phyloP scores from a whole-genome alignment of 2,888 invertebrate species.

The Plutella xylostella region DNA sequence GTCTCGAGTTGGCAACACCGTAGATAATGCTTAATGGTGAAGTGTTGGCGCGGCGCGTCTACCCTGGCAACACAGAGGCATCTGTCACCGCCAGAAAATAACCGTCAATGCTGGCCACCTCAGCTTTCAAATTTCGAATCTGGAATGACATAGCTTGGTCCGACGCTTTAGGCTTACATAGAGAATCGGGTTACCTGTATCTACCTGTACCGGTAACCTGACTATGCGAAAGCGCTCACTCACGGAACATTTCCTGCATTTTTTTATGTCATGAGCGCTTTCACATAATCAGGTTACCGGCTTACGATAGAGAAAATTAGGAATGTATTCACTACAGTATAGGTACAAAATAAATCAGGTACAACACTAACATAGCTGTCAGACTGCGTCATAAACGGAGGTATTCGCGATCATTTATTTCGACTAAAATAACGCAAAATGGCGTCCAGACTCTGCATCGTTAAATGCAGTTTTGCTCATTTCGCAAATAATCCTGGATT shows the following conservation, averaged over 20 bases:
- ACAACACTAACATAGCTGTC: slow-evolving; percentile 52
- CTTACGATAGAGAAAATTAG: slow-evolving; percentile 38
- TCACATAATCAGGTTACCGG: slow-evolving; percentile 36
- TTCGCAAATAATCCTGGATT: slow-evolving; percentile 49
- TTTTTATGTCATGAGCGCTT: slow-evolving; percentile 25
- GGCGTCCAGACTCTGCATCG: slow-evolving; percentile 30
- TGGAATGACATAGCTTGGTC: too few species aligned
- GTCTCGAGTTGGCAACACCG: slow-evolving; percentile 26
- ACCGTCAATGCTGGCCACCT: too few species aligned
- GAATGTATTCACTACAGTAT: slow-evolving; percentile 21
- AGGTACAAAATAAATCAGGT: slow-evolving; percentile 49
- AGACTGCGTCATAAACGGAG: slow-evolving; percentile 47
- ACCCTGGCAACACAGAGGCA: slow-evolving; percentile 16
- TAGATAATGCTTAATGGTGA: slow-evolving; percentile 22
- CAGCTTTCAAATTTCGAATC: slow-evolving; percentile 22
- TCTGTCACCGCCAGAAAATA: slow-evolving; percentile 14
- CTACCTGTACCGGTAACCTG: background rate
- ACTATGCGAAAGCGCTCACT: background rate
- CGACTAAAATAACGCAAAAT: slow-evolving; percentile 34
- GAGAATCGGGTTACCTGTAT: too few species aligned
- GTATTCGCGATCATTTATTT: slow-evolving; percentile 38
- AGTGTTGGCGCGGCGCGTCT: slow-evolving; percentile 21
- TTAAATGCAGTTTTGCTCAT: slow-evolving; percentile 51
- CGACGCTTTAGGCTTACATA: background rate
- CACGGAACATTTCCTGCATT: slow-evolving; percentile 6